A percentile compares a stretch with the other conserved stretches of the same genome.
Evolutionary conservation across 2,888 invertebrate species (phyloP).

Genomic region (Ophion ventricosus): DNA sequence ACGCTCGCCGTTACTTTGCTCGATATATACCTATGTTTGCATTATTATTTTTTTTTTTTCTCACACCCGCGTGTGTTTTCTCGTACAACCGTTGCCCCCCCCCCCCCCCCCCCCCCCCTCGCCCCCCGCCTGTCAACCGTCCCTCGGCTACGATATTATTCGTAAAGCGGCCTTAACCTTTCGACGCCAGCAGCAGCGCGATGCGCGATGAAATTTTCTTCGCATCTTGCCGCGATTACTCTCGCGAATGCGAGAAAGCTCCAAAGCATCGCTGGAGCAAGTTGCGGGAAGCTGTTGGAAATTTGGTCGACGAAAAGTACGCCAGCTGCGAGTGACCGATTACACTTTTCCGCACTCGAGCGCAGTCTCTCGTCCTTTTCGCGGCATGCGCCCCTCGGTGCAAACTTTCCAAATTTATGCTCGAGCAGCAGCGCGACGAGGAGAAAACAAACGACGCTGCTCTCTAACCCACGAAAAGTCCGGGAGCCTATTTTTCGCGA

Average conservation of each 20-base stretch:
- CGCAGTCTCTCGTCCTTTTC: background rate
- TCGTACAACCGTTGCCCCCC: background rate
- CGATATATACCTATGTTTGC: slow-evolving; percentile 51
- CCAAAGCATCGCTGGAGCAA: background rate
- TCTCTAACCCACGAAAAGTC: background rate
- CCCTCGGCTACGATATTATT: slow-evolving; percentile 29
- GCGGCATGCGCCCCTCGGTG: background rate
- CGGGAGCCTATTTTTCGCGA: too few relatives aligned
- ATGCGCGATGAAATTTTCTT: too few relatives aligned
- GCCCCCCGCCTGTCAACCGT: background rate
- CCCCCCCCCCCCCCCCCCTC: background rate
- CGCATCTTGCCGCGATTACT: background rate
- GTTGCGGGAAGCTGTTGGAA: background rate
- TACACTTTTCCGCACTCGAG: background rate
- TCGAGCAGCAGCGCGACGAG: background rate
- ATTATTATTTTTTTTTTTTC: background rate
- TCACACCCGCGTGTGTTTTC: background rate
- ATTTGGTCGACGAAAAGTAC: background rate
- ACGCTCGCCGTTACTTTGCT: slow-evolving; percentile 56
- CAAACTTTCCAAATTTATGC: background rate
- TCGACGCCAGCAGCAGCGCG: too few relatives aligned
- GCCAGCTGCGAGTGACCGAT: background rate
- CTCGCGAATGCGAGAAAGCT: background rate
- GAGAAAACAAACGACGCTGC: background rate
- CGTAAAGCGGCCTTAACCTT: too few relatives aligned